Evolutionary conservation across 1,140 invertebrate genomes (phyloP).

Genomic region (Brachionus sp.): DNA sequence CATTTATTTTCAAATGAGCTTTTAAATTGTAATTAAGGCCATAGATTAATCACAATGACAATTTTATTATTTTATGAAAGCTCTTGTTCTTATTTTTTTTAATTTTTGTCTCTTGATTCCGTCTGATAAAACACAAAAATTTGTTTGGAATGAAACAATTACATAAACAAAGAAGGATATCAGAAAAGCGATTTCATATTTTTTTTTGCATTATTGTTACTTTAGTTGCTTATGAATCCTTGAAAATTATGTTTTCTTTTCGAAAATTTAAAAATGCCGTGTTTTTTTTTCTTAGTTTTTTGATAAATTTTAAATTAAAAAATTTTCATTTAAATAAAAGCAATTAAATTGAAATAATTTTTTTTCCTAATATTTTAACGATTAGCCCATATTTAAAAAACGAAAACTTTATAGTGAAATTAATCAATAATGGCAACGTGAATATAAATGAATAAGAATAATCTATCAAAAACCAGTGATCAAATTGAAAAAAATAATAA

Average conservation of each 20-base stretch:
- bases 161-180: neutral
- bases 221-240: neutral
- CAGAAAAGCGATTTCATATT: neutral
- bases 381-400: too few relatives aligned
- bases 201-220: neutral
- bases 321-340: neutral
- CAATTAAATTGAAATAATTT: neutral
- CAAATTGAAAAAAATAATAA: too few relatives aligned
- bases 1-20: neutral
- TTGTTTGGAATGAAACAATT: neutral
- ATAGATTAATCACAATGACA: neutral
- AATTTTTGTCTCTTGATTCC: neutral
- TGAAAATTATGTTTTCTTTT: neutral
- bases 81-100: neutral
- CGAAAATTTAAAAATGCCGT: neutral
- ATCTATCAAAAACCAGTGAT: too few relatives aligned
- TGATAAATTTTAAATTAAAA: neutral
- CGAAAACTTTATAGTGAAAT: too few relatives aligned
- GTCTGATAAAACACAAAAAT: neutral
- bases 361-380: neutral
- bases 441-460: too few relatives aligned
- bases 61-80: neutral
- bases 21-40: neutral
- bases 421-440: too few relatives aligned
- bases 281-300: neutral